phyloP scores from a whole-genome alignment of 2,888 invertebrate genomes.

The Eugnorisma glareosa region DNA sequence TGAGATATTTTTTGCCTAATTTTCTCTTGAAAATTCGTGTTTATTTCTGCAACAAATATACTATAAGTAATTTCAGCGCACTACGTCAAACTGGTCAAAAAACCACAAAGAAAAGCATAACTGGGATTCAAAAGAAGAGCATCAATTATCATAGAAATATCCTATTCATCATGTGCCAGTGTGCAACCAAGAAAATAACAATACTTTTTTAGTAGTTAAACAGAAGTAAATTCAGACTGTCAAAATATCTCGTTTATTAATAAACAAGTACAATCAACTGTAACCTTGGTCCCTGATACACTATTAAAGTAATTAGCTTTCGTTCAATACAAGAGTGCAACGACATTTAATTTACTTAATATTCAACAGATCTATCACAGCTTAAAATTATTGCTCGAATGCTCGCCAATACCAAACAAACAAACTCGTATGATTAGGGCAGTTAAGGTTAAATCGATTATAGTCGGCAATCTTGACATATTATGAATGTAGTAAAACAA shows the following conservation, averaged over 20 bases:
- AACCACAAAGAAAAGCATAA: neutral
- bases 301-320: constrained; percentile 20
- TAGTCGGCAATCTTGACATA: neutral
- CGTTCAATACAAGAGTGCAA: constrained; percentile 27
- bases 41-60: neutral
- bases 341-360: constrained; percentile 13
- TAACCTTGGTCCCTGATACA: constrained; percentile 27
- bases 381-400: constrained; percentile 20
- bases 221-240: neutral
- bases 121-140: neutral
- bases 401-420: constrained; percentile 4
- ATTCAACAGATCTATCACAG: neutral
- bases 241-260: neutral
- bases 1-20: constrained; percentile 22
- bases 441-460: constrained; percentile 10
- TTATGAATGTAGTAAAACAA: neutral
- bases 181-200: neutral
- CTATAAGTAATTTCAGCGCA: neutral
- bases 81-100: neutral
- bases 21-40: constrained; percentile 19
- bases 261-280: constrained; percentile 17
- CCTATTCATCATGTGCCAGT: neutral
- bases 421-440: neutral
- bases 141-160: neutral
- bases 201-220: neutral